Percentiles rank a stretch among this genome's conserved stretches.
Conservation (phyloP, 2,113 vertebrate species). For the Hipposideros armiger region DNA sequence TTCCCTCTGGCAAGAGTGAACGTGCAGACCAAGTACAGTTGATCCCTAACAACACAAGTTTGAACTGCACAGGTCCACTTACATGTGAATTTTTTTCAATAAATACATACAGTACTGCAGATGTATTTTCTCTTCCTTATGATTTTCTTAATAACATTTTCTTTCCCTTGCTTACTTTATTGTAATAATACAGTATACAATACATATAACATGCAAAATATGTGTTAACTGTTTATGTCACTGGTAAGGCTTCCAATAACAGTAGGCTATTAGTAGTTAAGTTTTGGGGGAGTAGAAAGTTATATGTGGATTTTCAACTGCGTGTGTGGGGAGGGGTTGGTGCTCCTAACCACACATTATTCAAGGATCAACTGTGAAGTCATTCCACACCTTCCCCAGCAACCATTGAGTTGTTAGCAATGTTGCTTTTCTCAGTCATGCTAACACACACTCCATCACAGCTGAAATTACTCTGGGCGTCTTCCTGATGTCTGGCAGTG, state of each 20-base stretch:
- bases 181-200: not conserved
- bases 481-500: constrained; percentile 78
- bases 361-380: not conserved
- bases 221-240: not conserved
- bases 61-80: not conserved
- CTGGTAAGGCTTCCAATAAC: not conserved
- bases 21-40: not conserved
- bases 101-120: not conserved
- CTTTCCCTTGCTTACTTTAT: not conserved
- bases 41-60: too few relatives aligned
- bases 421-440: constrained; percentile 82
- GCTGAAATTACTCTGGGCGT: constrained; percentile 83
- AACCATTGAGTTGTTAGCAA: constrained; percentile 76
- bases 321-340: too few relatives aligned
- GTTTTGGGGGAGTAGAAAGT: not conserved
- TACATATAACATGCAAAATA: not conserved
- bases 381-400: not conserved
- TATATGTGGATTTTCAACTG: not conserved
- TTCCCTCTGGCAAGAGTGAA: not conserved
- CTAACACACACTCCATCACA: constrained; percentile 73
- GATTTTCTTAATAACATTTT: not conserved
- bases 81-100: not conserved
- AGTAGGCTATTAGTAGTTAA: not conserved
- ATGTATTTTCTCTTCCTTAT: not conserved
- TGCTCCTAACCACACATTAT: too few relatives aligned